Evolutionary conservation across 2,888 invertebrate species (phyloP), one percentile per base, ranked within the genome.

Genomic region (Stenodera caucasica): DNA sequence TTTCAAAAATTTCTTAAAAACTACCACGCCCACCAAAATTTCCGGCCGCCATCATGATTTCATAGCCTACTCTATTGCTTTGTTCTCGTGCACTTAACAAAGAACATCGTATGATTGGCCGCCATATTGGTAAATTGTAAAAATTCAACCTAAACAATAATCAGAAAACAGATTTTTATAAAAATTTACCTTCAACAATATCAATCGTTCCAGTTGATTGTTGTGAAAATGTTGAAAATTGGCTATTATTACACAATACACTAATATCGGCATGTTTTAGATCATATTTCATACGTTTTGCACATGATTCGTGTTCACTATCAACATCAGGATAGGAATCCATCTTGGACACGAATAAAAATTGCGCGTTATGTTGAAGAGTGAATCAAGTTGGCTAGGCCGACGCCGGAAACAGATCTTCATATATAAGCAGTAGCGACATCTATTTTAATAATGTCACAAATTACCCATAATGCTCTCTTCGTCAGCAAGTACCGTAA

Each of bases 261-360:
- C 78, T 75, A 63, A 68, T 68, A 74, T 75, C 74, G 64, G 75
- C 69, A 65, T 71, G 77, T 69, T 70, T 70, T 65, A 72, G 53
- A 72, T 80, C 80, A 62, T 79, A 75, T 79, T 80, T 80, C 61
- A 77, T 74, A 67, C 80, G 72, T 76, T 81, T 81, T 69, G 78
- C 78, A 72, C 75, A 67, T 71, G 79, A 80, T 79, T 77, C 80
- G 76, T 79, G 78, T 78, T 79, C 78, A 37, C 37, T 45, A 71
- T 73, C 73, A 71, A 77, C 78, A 74, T 79, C 79, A 75, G 76
- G 76, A 75, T 75, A 74, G 77, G 80, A 77, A 76, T 80, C 80
- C 81, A 81, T 81, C 73, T 80, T 81, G 78, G 79, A 80, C 80
- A 81, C 80, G 79, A 80, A 79, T 78, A 77, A 77, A 74, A 73